Evolutionary conservation across 2,113 vertebrate species (phyloP), one percentile per base, ranked within the genome.

Genomic region (Entelurus aequoreus): DNA sequence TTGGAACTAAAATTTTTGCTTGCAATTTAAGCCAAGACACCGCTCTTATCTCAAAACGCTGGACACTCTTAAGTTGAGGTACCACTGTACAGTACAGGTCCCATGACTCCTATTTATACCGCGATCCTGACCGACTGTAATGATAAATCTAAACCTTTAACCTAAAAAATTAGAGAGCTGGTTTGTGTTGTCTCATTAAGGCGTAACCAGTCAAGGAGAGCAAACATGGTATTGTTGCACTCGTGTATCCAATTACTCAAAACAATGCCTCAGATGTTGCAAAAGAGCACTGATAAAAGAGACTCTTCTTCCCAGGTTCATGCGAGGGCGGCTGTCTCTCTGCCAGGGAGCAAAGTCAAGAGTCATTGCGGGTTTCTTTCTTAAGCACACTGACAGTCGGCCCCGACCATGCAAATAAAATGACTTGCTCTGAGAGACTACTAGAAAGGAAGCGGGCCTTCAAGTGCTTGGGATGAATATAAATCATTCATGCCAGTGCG

Each of bases 401-500:
- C 42, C 10, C 38, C 58, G 55, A 64, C 35, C 56, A 63, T 63
- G 60, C 67, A 78, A 71, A 68, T 66, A 56, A 65, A 66, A 51
- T 48, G 42, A 42, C 62, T 56, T 46, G 15, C 48, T 48, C 36
- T n/a, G 44, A n/a, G 64, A 82, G 69, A 74, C 63, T 28, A 28
- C 28, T 58, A 64, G 72, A 73, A 68, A 55, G 48, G 62, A 52
- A 63, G 72, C 72, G 28, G 48, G 4, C 40, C 53, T 19, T 48
- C 19, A 64, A 69, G 56, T 63, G 56, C 51, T 63, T n/a, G 56
- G 35, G 50, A 65, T 71, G 62, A 76, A 78, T 79, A 66, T 69
- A 69, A 71, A 68, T 72, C 48, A 60, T 65, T 56, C 38, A 38
- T 66, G 53, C 35, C 54, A 54, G 46, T 66, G 51, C 61, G 53